Conservation (phyloP, 2,888 invertebrate genomes). For the Philopedon plagiatum region DNA sequence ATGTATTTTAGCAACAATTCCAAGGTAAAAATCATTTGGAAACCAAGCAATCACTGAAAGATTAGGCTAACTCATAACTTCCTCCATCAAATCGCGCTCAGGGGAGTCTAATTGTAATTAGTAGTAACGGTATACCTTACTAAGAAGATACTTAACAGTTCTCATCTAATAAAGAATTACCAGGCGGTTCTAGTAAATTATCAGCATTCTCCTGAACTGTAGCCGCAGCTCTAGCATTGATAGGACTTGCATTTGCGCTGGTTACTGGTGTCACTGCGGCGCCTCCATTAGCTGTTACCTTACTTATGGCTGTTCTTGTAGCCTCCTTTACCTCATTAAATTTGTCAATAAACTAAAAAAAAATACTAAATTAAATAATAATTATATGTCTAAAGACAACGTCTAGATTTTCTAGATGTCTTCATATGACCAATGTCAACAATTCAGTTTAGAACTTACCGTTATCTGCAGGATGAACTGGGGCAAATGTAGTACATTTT, state of each 20-base stretch:
- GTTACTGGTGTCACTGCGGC: constrained; percentile 85
- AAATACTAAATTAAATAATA: too few species aligned
- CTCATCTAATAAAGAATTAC: constrained; percentile 57
- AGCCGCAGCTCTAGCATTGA: constrained; percentile 79
- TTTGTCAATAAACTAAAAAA: constrained; percentile 92
- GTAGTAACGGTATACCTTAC: neutral
- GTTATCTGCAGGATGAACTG: too few species aligned
- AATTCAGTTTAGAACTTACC: too few species aligned
- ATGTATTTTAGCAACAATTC: too few species aligned
- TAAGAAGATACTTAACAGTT: neutral
- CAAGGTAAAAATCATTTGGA: too few species aligned
- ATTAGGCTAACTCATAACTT: too few species aligned
- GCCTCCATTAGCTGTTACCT: constrained; percentile 74
- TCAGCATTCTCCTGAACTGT: constrained; percentile 69
- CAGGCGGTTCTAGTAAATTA: constrained; percentile 70
- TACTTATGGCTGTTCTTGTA: constrained; percentile 81
- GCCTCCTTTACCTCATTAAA: constrained; percentile 98
- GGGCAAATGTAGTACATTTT: too few species aligned
- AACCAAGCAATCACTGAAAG: too few species aligned
- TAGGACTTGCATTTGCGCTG: constrained; percentile 90
- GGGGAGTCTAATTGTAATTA: neutral
- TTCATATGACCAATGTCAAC: too few species aligned
- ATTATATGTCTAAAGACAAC: too few species aligned
- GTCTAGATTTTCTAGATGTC: too few species aligned
- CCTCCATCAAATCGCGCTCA: too few species aligned